Evolutionary conservation across 1,140 invertebrate genomes (phyloP), one percentile per base, ranked within the genome.

Genomic region (Drosophila saltans): DNA sequence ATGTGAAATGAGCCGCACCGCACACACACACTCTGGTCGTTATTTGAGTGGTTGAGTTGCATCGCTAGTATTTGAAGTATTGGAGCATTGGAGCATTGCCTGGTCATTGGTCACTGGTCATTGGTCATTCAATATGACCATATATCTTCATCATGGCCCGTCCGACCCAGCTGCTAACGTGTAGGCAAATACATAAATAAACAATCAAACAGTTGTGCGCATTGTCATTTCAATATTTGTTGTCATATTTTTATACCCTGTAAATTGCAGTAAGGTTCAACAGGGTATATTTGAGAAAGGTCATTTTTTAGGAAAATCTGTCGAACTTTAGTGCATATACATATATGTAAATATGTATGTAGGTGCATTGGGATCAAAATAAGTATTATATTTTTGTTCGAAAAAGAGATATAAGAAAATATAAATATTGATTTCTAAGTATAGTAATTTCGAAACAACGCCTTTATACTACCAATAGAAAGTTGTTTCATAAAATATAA

Each of bases 61-160:
- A 72, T 66, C 40, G 9, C 33, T 7, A 36, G 4, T 36, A 36
- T 36, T 36, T 2, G 39, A 64, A 64, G 67, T 40, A 70, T 48
- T 40, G 63, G 39, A 64, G 67, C 55, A 70, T 58, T 40, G 63
- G 43, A 43, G 39, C 63, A 48, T 48, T 55, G 69, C 21, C 41
- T 70, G 68, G 61, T 69, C 74, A 77, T 74, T 74, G 75, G 66
- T 69, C 68, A 69, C 41, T 69, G 67, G 67, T 69, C 75, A 78
- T 69, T 75, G 75, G 72, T 70, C 72, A 75, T 71, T 75, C 64
- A 71, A 78, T 75, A 78, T 78, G 68, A 16, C 28, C 76, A 78
- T 78, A 72, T 75, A 78, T 75, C 67, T 75, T 75, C 72, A 75
- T 78, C 72, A 75, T 69, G 36, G 33, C 39, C 36, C 43, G 60